phyloP scores from a whole-genome alignment of 2,113 vertebrate species.

The Zootoca vivipara region DNA sequence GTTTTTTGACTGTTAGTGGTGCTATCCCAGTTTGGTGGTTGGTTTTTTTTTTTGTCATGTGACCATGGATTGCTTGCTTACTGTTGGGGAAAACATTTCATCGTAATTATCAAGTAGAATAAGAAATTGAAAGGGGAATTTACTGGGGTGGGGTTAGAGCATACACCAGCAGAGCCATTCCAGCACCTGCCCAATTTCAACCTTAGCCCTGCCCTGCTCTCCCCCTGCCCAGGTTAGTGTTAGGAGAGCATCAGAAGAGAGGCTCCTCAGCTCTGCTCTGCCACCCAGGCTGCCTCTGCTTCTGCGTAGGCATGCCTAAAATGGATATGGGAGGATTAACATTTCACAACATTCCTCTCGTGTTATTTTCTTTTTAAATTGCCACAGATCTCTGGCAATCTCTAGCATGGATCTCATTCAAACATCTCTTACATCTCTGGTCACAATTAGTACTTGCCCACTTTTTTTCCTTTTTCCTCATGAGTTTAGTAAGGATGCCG shows the following conservation, averaged over 20 bases:
- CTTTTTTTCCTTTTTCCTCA: conserved; percentile 28
- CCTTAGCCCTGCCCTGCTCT: too few species aligned
- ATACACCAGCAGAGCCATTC: too few species aligned
- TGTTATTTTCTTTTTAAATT: conserved; percentile 18
- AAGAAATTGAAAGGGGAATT: not conserved
- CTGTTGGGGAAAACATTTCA: not conserved
- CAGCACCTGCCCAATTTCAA: too few species aligned
- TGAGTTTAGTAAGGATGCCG: conserved; percentile 18
- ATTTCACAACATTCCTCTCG: not conserved
- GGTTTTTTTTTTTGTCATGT: not conserved
- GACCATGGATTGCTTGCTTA: not conserved
- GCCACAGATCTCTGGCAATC: conserved; percentile 41
- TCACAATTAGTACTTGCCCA: not conserved
- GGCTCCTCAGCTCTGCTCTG: too few species aligned
- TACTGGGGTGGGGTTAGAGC: not conserved
- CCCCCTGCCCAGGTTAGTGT: too few species aligned
- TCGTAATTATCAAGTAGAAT: not conserved
- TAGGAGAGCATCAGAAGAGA: too few species aligned
- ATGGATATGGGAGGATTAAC: not conserved
- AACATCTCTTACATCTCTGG: too few species aligned
- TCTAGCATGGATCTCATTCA: not conserved
- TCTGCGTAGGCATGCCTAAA: too few species aligned
- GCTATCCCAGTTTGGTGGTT: too few species aligned
- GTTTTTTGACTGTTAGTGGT: too few species aligned
- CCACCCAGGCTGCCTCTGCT: too few species aligned